Percentiles rank a stretch among this genome's conserved stretches.
These are phyloP conservation scores for Potorous gilbertii DNA, from an alignment of 2,797 vertebrate genomes.

Conservation along the genomic window DNA sequence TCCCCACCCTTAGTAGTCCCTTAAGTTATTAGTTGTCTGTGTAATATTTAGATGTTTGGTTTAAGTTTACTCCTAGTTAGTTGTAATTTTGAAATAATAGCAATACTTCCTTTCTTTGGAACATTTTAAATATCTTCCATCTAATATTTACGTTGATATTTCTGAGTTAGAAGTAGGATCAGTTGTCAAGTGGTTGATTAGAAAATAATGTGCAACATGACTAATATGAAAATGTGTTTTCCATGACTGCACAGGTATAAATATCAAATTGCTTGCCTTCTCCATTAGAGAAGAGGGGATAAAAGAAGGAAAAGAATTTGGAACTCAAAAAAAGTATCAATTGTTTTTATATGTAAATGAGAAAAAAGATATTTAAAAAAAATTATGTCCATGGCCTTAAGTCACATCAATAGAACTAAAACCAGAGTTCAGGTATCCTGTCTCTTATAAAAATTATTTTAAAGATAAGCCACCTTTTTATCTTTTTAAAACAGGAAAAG, in stretches of 20 bases:
- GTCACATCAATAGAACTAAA: background rate
- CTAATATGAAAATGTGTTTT: background rate
- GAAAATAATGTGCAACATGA: background rate
- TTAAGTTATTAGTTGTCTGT: background rate
- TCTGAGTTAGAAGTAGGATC: background rate
- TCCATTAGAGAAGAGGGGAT: background rate
- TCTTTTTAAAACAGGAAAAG: conserved; percentile 16
- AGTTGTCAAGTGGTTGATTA: background rate
- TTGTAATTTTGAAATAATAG: background rate
- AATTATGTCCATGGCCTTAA: background rate
- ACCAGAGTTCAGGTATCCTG: background rate
- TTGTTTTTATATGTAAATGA: background rate
- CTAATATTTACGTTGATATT: background rate
- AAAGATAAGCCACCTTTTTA: background rate
- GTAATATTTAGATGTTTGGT: background rate
- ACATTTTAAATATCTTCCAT: background rate
- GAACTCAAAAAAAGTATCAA: background rate
- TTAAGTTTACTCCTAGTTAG: background rate
- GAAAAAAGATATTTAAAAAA: background rate
- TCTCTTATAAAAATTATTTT: conserved; percentile 21
- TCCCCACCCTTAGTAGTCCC: background rate
- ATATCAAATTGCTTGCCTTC: background rate
- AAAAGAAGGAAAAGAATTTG: background rate
- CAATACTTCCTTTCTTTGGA: background rate
- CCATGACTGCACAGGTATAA: background rate